Evolutionary conservation across 2,888 invertebrate species (phyloP).

Genomic region (Physocephala rufipes): DNA sequence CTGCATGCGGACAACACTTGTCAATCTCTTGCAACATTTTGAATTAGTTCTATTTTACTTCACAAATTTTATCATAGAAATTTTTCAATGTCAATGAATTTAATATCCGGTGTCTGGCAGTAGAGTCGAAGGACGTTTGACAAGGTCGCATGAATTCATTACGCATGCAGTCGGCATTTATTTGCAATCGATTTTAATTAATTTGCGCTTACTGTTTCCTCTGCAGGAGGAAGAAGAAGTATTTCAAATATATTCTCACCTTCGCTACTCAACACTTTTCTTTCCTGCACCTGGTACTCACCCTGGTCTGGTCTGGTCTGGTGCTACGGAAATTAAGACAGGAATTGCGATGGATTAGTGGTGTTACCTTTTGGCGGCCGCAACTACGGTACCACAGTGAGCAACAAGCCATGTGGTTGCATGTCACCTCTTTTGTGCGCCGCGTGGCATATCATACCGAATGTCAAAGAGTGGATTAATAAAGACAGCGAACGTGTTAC

Average conservation of each 20-base stretch:
- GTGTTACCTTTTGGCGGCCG: neutral
- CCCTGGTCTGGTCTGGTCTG: neutral
- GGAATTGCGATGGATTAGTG: too few species aligned
- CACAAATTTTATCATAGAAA: slow-evolving; percentile 3
- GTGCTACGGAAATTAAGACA: too few species aligned
- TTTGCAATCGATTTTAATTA: slow-evolving; percentile 20
- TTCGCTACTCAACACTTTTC: neutral
- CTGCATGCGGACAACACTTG: too few species aligned
- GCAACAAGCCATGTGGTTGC: too few species aligned
- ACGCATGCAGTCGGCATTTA: slow-evolving; percentile 6
- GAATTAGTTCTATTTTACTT: too few species aligned
- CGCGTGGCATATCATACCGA: neutral
- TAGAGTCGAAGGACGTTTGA: too few species aligned
- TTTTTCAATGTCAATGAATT: slow-evolving; percentile 21
- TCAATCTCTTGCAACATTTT: too few species aligned
- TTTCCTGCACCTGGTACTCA: neutral
- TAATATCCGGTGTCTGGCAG: too few species aligned
- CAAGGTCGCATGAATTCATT: slow-evolving; percentile 23
- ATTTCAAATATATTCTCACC: neutral
- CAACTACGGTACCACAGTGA: too few species aligned
- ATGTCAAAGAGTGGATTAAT: too few species aligned
- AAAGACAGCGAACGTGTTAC: too few species aligned
- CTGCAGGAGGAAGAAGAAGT: neutral
- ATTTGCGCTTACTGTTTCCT: slow-evolving; percentile 19
- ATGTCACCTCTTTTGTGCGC: too few species aligned